A percentile compares a stretch with the other conserved stretches of the same genome.
Conservation (phyloP, 2,888 invertebrate species). For the Steinernema hermaphroditum region DNA sequence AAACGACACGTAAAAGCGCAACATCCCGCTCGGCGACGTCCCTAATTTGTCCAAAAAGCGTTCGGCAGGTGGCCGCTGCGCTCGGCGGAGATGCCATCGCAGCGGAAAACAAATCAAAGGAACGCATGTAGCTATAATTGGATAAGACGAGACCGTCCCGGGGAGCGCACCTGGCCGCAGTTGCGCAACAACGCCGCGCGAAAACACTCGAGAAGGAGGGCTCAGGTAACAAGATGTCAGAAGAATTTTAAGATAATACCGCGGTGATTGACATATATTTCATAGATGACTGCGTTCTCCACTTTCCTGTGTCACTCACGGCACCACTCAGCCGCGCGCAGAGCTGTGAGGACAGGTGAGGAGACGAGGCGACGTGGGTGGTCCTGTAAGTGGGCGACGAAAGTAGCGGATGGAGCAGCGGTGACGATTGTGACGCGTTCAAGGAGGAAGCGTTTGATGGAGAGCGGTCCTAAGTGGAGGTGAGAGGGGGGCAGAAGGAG, state of each 20-base stretch:
- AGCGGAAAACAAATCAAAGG: no score
- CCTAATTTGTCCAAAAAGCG: background rate
- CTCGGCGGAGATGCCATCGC: slow-evolving; percentile 4
- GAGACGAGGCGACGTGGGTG: background rate
- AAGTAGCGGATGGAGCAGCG: no score
- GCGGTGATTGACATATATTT: slow-evolving; percentile 26
- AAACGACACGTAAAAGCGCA: background rate
- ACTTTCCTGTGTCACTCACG: slow-evolving; percentile 17
- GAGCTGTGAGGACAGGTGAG: slow-evolving; percentile 6
- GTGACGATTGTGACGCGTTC: no score
- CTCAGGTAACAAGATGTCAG: slow-evolving; percentile 28
- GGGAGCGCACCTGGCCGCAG: background rate
- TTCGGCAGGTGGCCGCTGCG: background rate
- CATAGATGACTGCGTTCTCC: slow-evolving; percentile 28
- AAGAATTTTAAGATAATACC: slow-evolving; percentile 26
- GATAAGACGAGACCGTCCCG: background rate
- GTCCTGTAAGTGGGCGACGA: background rate
- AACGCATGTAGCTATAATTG: slow-evolving; percentile 12
- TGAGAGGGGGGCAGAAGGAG: no score
- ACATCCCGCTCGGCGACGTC: background rate
- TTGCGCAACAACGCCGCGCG: slow-evolving; percentile 10
- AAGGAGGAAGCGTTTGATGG: no score
- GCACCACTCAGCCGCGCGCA: slow-evolving; percentile 22
- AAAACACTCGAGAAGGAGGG: slow-evolving; percentile 8
- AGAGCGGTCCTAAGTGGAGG: no score